These are phyloP conservation scores for Naso thynnoides DNA, from an alignment of 2,797 vertebrate genomes.

Conservation along the genomic window DNA sequence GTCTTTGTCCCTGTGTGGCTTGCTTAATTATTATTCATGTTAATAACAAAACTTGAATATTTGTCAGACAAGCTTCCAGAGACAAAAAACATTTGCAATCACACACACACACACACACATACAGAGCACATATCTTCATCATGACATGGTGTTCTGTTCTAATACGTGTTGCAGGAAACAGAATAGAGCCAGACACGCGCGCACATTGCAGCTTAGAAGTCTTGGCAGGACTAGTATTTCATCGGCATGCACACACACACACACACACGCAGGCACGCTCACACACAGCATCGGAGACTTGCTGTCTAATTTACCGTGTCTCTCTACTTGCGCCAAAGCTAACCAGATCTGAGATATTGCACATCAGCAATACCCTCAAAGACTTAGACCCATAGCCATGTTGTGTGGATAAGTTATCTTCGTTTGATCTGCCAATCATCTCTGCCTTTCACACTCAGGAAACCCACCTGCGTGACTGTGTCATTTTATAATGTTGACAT, in stretches of 20 bases:
- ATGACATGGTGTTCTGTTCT: conserved; percentile 67
- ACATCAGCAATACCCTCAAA: background rate
- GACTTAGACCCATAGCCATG: background rate
- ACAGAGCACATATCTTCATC: conserved; percentile 63
- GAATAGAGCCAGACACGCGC: conserved; percentile 61
- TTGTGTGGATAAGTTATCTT: background rate
- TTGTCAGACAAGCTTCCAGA: conserved; percentile 2
- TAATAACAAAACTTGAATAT: conserved; percentile 15
- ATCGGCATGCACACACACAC: conserved; percentile 13
- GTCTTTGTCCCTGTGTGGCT: conserved; percentile 6
- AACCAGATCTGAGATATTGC: conserved; percentile 15
- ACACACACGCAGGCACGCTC: conserved; percentile 27
- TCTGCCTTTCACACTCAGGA: background rate
- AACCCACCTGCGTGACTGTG: conserved; percentile 12
- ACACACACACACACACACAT: conserved; percentile 14
- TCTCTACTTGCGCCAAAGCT: conserved; percentile 17
- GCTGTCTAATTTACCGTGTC: conserved; percentile 22
- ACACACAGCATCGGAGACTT: conserved; percentile 25
- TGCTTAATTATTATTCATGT: background rate
- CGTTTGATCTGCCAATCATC: background rate
- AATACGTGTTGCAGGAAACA: conserved; percentile 67
- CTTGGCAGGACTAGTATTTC: conserved; percentile 55
- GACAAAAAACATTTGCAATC: background rate
- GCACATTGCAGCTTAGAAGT: conserved; percentile 60
- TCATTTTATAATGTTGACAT: conserved; percentile 10